Conservation (phyloP, 2,797 vertebrate species). For the Australoheros facetus region DNA sequence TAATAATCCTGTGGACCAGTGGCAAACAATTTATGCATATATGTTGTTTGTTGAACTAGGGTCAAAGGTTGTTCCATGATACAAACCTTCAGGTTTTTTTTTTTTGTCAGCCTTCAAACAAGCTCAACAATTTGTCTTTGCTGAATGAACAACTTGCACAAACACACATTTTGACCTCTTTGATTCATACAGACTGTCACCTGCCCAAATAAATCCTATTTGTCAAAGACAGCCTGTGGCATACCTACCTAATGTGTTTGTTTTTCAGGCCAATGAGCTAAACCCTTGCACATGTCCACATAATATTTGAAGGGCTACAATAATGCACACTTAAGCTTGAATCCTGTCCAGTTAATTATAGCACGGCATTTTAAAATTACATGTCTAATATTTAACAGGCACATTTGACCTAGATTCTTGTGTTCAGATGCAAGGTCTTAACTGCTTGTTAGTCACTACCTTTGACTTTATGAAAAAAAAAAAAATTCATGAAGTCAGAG, state of each 20-base stretch:
- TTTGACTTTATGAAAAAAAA: not conserved
- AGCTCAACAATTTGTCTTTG: not conserved
- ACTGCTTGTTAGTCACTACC: not conserved
- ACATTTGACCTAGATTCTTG: not conserved
- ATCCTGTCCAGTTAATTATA: not conserved
- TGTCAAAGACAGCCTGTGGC: slow-evolving; percentile 21
- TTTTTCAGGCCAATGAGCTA: slow-evolving; percentile 8
- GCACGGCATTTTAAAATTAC: too few species aligned
- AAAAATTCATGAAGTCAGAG: not conserved
- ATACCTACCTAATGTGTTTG: slow-evolving; percentile 7
- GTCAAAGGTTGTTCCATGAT: slow-evolving; percentile 39
- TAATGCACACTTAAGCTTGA: not conserved
- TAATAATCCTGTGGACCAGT: not conserved
- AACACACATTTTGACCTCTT: slow-evolving; percentile 16
- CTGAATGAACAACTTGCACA: not conserved
- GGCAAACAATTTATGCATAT: too few species aligned
- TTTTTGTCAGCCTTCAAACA: slow-evolving; percentile 23
- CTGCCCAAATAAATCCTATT: slow-evolving; percentile 10
- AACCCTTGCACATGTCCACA: not conserved
- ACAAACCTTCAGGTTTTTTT: slow-evolving; percentile 25
- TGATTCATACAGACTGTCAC: slow-evolving; percentile 25
- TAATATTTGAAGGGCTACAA: not conserved
- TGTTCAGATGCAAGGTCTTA: not conserved
- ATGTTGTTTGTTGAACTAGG: not conserved
- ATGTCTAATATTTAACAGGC: not conserved